A percentile compares a stretch with the other conserved stretches of the same genome.
phyloP scores from a whole-genome alignment of 2,888 invertebrate genomes.

The Xanthostigma xanthostigma region DNA sequence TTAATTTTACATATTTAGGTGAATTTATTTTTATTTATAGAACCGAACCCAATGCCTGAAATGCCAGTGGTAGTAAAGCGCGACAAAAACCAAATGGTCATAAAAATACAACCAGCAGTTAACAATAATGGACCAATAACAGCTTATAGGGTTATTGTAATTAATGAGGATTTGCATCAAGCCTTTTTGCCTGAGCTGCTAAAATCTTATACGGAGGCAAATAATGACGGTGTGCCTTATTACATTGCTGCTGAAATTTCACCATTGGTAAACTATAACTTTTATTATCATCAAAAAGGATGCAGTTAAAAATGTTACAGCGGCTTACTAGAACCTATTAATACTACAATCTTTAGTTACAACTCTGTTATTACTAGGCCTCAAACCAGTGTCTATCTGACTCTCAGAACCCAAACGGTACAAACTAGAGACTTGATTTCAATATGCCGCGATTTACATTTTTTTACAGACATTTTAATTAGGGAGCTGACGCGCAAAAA shows the following conservation, averaged over 20 bases:
- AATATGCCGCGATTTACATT: not conserved
- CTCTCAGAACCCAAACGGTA: no score
- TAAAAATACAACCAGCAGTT: constrained; percentile 49
- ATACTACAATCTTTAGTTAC: no score
- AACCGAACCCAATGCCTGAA: constrained; percentile 53
- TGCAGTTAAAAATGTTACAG: no score
- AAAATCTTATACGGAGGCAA: constrained; percentile 50
- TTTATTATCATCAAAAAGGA: not conserved
- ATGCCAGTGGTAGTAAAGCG: constrained; percentile 48
- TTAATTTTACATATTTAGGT: no score
- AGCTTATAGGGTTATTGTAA: constrained; percentile 58
- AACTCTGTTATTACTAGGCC: no score
- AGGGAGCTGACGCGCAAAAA: no score
- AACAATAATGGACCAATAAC: constrained; percentile 69
- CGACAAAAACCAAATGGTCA: constrained; percentile 43
- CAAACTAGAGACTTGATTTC: constrained; percentile 1
- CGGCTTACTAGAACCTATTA: no score
- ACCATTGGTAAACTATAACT: constrained; percentile 30
- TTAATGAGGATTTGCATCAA: constrained; percentile 47
- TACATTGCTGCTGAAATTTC: constrained; percentile 72
- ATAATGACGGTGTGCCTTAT: constrained; percentile 52
- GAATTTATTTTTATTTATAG: constrained; percentile 15
- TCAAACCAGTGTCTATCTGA: no score
- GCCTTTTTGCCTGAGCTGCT: constrained; percentile 44
- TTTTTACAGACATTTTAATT: not conserved